These are phyloP conservation scores for Hemibagrus guttatus DNA, from an alignment of 2,797 vertebrate species.

Conservation along the genomic window DNA sequence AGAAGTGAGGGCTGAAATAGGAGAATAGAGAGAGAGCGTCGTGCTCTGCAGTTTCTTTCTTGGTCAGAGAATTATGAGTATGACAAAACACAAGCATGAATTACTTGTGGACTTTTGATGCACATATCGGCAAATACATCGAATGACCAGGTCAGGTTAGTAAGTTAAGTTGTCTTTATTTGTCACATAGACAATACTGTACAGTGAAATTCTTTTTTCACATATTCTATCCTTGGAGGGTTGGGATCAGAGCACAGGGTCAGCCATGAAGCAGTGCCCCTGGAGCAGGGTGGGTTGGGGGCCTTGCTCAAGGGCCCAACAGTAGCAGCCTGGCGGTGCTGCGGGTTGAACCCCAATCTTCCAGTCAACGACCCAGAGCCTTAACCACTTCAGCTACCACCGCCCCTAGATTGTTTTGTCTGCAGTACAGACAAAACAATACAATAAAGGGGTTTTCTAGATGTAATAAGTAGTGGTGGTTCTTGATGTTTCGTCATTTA, in stretches of 20 bases:
- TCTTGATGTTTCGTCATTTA: background rate
- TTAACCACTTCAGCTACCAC: too few species aligned
- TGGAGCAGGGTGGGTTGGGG: too few species aligned
- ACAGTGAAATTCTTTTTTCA: too few species aligned
- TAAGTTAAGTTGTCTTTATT: too few species aligned
- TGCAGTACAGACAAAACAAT: background rate
- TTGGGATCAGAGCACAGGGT: too few species aligned
- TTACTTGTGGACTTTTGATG: background rate
- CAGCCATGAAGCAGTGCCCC: too few species aligned
- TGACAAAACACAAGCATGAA: background rate
- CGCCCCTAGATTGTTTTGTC: background rate
- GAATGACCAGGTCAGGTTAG: background rate
- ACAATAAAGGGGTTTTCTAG: background rate
- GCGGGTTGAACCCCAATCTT: too few species aligned
- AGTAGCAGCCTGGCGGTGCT: too few species aligned
- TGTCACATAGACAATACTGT: too few species aligned
- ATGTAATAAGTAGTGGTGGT: background rate
- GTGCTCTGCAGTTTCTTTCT: background rate
- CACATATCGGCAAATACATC: background rate
- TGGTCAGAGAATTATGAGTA: background rate
- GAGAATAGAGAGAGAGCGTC: background rate
- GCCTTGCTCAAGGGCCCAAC: too few species aligned
- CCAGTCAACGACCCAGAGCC: too few species aligned
- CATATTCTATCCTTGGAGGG: too few species aligned
- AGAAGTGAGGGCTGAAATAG: constrained; percentile 21